Percentiles rank a stretch among this genome's conserved stretches.
phyloP scores from a whole-genome alignment of 2,888 invertebrate genomes.

The Mimumesa dahlbomi region DNA sequence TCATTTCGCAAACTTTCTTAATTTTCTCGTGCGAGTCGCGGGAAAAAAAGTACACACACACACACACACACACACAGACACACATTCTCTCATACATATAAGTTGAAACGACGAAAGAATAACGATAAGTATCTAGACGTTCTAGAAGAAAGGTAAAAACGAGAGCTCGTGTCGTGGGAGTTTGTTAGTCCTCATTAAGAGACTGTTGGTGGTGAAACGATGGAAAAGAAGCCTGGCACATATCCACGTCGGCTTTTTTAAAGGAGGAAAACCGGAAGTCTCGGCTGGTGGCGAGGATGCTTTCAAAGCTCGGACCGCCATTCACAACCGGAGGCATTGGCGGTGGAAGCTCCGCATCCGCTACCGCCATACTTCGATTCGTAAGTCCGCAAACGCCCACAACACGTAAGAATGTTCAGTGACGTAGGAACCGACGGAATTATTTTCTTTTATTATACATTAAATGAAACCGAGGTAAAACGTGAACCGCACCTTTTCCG shows the following conservation, averaged over 20 bases:
- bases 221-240: slow-evolving; percentile 58
- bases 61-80: too few species aligned
- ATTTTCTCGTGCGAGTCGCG: too few species aligned
- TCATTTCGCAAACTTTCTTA: too few species aligned
- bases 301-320: slow-evolving; percentile 72
- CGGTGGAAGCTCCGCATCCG: slow-evolving; percentile 76
- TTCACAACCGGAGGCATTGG: slow-evolving; percentile 69
- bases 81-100: too few species aligned
- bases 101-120: too few species aligned
- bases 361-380: slow-evolving; percentile 77
- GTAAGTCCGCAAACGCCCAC: slow-evolving; percentile 70
- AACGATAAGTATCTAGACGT: not conserved
- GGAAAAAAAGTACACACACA: too few species aligned
- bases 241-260: slow-evolving; percentile 73
- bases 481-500: too few species aligned
- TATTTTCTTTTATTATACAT: too few species aligned
- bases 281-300: slow-evolving; percentile 77
- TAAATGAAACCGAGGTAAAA: too few species aligned
- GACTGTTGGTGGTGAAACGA: slow-evolving; percentile 27
- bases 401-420: slow-evolving; percentile 54
- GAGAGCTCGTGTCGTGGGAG: slow-evolving; percentile 36
- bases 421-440: slow-evolving; percentile 52
- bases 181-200: slow-evolving; percentile 21
- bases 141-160: not conserved
- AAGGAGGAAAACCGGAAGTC: slow-evolving; percentile 76